Conservation (phyloP, 2,888 invertebrate species). For the Eucriotettix oculatus region DNA sequence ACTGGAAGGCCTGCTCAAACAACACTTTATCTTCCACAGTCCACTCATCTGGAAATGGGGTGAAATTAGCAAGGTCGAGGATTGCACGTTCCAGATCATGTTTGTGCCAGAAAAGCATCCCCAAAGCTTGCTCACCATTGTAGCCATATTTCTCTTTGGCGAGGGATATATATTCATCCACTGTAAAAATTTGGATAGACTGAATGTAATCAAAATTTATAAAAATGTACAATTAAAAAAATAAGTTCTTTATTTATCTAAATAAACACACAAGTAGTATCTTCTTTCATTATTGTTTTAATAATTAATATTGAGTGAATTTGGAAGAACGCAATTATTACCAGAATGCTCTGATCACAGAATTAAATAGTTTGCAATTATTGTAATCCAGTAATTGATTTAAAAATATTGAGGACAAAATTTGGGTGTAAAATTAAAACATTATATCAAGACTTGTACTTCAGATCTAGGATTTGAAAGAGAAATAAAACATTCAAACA, state of each 20-base stretch:
- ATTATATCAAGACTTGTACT: too few species aligned
- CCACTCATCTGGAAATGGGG: conserved; percentile 97
- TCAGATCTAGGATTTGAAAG: too few species aligned
- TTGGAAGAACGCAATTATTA: too few species aligned
- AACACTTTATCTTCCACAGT: conserved; percentile 94
- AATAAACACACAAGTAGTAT: conserved; percentile 1
- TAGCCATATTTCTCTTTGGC: conserved; percentile 96
- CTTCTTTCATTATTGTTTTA: too few species aligned
- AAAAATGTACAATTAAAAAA: conserved; percentile 3
- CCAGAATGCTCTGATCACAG: too few species aligned
- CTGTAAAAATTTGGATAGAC: conserved; percentile 36
- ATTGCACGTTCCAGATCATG: conserved; percentile 87
- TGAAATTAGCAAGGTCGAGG: conserved; percentile 87
- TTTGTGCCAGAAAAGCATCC: conserved; percentile 97
- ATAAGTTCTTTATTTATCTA: not conserved
- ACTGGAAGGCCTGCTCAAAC: conserved; percentile 96
- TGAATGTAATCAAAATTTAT: too few species aligned
- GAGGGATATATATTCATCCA: conserved; percentile 86
- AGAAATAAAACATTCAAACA: too few species aligned
- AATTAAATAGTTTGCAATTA: too few species aligned
- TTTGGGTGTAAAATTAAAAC: too few species aligned
- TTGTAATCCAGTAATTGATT: too few species aligned
- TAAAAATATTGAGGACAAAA: too few species aligned
- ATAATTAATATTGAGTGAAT: too few species aligned
- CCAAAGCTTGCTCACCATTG: conserved; percentile 91